phyloP scores from a whole-genome alignment of 2,113 vertebrate genomes.

The Himantopus leucocephalus region DNA sequence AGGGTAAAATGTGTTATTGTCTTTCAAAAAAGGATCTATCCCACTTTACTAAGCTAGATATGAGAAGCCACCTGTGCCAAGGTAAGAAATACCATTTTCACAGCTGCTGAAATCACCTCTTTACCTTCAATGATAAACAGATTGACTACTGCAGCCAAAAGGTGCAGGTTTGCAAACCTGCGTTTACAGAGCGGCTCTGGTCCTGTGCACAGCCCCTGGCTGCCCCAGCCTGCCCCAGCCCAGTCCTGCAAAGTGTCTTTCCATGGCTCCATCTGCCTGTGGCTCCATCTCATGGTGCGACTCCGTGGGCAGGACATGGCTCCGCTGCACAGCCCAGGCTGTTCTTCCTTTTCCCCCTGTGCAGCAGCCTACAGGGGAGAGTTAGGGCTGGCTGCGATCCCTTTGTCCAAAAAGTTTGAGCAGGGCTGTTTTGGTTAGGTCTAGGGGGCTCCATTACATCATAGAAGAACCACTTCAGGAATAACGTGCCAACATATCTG shows the following conservation, averaged over 20 bases:
- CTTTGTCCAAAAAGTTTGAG: neutral
- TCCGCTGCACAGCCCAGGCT: neutral
- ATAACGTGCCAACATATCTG: neutral
- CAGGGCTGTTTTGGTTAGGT: neutral
- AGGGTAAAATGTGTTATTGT: fast-evolving
- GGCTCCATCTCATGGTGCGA: neutral
- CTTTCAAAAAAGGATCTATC: neutral
- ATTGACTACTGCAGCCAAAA: neutral
- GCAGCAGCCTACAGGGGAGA: neutral
- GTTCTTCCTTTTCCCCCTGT: neutral
- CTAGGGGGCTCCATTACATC: neutral
- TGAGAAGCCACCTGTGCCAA: neutral
- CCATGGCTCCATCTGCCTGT: neutral
- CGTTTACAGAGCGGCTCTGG: neutral
- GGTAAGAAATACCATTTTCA: neutral
- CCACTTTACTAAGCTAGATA: neutral
- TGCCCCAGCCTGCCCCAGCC: neutral
- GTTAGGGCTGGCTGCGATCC: neutral
- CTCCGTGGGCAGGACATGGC: fast-evolving
- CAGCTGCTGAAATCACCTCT: neutral
- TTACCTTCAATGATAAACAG: neutral
- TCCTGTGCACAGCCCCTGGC: fast-evolving
- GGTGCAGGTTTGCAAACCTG: neutral
- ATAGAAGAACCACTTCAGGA: neutral
- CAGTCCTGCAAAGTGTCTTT: neutral